A percentile compares a stretch with the other conserved stretches of the same genome.
phyloP scores from a whole-genome alignment of 2,113 vertebrate species.

The Prinia subflava region DNA sequence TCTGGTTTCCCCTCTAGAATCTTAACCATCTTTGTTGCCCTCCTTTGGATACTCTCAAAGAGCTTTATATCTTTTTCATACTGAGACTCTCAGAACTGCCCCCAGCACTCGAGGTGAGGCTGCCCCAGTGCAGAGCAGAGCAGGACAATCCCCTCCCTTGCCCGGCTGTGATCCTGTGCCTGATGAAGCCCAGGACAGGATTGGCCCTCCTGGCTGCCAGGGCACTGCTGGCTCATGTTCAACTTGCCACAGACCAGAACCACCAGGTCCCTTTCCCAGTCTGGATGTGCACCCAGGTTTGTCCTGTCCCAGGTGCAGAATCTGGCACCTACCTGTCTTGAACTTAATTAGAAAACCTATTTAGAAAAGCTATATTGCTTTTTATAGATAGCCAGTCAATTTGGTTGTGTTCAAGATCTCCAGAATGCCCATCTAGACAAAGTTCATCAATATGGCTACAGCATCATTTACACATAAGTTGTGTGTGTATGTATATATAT shows the following conservation, averaged over 20 bases:
- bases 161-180: accelerated
- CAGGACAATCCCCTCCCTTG: background rate
- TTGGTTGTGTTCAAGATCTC: background rate
- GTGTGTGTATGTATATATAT: too few species aligned
- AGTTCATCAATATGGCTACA: background rate
- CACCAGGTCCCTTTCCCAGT: background rate
- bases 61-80: background rate
- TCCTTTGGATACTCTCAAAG: background rate
- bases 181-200: accelerated
- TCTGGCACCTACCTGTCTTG: background rate
- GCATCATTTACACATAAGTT: background rate
- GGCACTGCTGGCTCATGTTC: background rate
- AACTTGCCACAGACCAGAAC: accelerated
- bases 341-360: background rate
- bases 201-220: background rate
- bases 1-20: background rate
- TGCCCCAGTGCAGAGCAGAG: background rate
- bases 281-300: background rate
- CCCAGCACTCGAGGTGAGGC: background rate
- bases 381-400: background rate
- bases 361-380: background rate
- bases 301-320: background rate
- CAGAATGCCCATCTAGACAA: background rate
- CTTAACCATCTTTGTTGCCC: background rate
- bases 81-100: background rate